Percentiles rank a stretch among this genome's conserved stretches.
Evolutionary conservation across 2,113 vertebrate genomes (phyloP).

Genomic region (Propithecus coquereli): DNA sequence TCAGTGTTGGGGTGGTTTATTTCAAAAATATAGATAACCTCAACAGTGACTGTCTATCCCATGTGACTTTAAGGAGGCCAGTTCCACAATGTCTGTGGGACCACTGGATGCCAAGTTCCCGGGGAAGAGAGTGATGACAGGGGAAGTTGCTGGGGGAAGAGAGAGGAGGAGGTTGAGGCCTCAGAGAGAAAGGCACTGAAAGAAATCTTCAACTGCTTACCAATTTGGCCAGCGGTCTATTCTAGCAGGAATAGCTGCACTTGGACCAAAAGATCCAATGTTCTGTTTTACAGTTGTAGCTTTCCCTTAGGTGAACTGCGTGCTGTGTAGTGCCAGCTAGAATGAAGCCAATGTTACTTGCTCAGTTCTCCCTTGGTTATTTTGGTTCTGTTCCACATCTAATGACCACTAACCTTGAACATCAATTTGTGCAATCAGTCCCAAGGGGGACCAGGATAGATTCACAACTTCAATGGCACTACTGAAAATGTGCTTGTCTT

Average conservation of each 20-base stretch:
- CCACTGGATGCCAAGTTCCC: not conserved
- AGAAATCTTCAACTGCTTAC: not conserved
- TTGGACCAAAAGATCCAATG: not conserved
- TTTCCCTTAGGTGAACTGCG: not conserved
- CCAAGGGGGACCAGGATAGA: not conserved
- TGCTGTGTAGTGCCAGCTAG: not conserved
- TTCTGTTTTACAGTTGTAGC: not conserved
- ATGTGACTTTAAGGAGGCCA: not conserved
- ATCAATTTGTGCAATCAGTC: not conserved
- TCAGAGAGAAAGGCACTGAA: not conserved
- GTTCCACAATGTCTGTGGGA: not conserved
- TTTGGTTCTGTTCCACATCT: not conserved
- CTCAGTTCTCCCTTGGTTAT: not conserved
- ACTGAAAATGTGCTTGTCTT: not conserved
- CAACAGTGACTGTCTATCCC: not conserved
- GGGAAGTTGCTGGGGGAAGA: not conserved
- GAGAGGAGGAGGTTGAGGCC: not conserved
- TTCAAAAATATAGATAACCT: not conserved
- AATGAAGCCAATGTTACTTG: not conserved
- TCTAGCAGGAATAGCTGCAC: not conserved
- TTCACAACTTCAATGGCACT: not conserved
- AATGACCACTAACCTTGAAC: not conserved
- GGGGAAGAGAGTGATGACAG: not conserved
- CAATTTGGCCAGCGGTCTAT: not conserved
- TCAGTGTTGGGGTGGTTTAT: not conserved